Base-by-base conservation (phyloP, 1,140 invertebrate genomes). In the Neodiprion pinetum region DNA sequence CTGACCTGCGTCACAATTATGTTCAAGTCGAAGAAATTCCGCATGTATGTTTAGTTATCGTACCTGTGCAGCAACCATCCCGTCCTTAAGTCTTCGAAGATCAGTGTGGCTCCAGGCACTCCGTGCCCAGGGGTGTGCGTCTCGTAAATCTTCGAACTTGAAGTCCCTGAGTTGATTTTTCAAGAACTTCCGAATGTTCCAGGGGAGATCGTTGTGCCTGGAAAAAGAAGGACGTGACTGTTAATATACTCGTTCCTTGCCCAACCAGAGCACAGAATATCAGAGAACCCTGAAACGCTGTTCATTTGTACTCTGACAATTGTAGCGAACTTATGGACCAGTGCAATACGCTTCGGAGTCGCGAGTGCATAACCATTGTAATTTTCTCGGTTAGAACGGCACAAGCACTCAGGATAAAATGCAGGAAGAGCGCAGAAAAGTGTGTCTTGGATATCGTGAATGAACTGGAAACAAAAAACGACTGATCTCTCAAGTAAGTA, bases 121-220 rank as follows among this genome's bases (percentile, higher is more conserved):
- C 49, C 89, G 91, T 0, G 93, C 92, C 95, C 95, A 96, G 10
- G 94, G 94, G 67, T 92, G 91, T 75, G 94, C 92, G 66, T 92
- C 91, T 75, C 92, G 90, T 73, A 96, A 88, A 86, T 96, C 93
- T 82, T 93, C 92, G 79, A 94, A 94, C 88, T 94, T 93, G 82
- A 96, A 95, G 81, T 93, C 92, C 80, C 94, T 93, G 71, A 97
- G 91, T 85, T 95, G 93, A 86, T 97, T 97, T 85, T 96, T 93
- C 78, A 96, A 90, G 84, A 95, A 95, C 84, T 95, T 95, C 78
- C 95, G 90, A 84, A 96, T 95, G 87, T 96, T 96, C 94, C 95
- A 97, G 0, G 96, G 94, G 75, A 98, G 88, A 83, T 98, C 96
- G 87, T 98, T 97, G 90, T 97, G 96, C 76, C 96, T 96, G 88